phyloP scores from a whole-genome alignment of 2,113 vertebrate species.

The Aspiorhynchus laticeps region DNA sequence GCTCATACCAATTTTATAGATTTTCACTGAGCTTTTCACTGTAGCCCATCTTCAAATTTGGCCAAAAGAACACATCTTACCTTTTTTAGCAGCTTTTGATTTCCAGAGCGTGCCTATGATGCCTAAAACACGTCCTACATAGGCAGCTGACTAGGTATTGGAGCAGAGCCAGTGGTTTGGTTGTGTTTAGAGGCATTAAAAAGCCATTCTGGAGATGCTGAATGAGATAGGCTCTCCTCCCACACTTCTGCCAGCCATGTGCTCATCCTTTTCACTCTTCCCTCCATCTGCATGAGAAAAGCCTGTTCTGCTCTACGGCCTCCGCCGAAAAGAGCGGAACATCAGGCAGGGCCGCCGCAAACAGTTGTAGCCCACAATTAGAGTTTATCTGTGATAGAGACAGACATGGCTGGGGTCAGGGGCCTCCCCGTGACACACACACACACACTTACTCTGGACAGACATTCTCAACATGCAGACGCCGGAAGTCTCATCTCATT shows the following conservation, averaged over 20 bases:
- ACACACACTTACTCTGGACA: constrained; percentile 66
- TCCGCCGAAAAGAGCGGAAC: constrained; percentile 76
- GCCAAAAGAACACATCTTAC: not conserved
- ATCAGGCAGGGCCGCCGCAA: constrained; percentile 76
- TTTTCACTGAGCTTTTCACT: not conserved
- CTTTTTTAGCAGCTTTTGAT: not conserved
- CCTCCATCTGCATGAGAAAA: constrained; percentile 84
- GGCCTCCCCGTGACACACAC: constrained; percentile 69
- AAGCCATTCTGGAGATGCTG: constrained; percentile 96
- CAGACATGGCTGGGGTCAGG: constrained; percentile 81
- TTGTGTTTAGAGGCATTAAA: constrained; percentile 89
- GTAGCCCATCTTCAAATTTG: too few relatives aligned
- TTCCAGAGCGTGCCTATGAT: not conserved
- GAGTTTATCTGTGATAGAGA: constrained; percentile 81
- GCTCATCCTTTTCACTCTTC: constrained; percentile 84
- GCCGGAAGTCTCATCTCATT: constrained; percentile 81
- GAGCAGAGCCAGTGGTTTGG: constrained; percentile 81
- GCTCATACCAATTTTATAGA: too few relatives aligned
- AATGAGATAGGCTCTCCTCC: constrained; percentile 93
- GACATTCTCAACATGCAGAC: constrained; percentile 74
- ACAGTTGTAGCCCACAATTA: constrained; percentile 86
- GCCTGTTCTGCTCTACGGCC: constrained; percentile 76
- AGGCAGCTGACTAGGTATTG: not conserved
- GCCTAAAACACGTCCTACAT: not conserved
- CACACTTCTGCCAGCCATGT: constrained; percentile 99